These are phyloP conservation scores for Falcaria lacertinaria DNA, from an alignment of 2,888 invertebrate species.

Conservation along the genomic window DNA sequence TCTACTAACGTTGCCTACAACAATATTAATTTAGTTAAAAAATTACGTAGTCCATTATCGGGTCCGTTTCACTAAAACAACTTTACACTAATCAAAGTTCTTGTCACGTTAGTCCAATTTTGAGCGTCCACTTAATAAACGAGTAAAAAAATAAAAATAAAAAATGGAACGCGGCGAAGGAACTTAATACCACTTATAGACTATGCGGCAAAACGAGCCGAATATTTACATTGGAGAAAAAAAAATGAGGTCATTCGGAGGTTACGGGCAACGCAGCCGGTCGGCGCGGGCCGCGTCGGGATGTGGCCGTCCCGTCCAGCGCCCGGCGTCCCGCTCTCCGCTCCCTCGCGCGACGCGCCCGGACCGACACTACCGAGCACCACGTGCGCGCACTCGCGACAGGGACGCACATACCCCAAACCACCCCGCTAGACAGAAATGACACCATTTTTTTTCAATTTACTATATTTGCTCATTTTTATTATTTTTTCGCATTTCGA, in stretches of 20 bases:
- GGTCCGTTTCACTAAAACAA: slow-evolving; percentile 49
- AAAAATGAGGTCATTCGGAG: slow-evolving; percentile 78
- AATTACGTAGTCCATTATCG: slow-evolving; percentile 37
- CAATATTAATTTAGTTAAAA: slow-evolving; percentile 14
- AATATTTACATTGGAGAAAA: slow-evolving; percentile 79
- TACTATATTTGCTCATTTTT: slow-evolving; percentile 77
- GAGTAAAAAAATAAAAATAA: slow-evolving; percentile 35
- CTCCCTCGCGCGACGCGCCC: slow-evolving; percentile 33
- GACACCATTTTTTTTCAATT: slow-evolving; percentile 71
- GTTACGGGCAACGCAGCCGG: slow-evolving; percentile 78
- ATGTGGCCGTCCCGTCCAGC: too few relatives aligned
- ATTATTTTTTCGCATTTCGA: slow-evolving; percentile 80
- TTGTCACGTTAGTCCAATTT: slow-evolving; percentile 47
- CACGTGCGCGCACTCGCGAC: slow-evolving; percentile 70
- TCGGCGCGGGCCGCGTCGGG: slow-evolving; percentile 76
- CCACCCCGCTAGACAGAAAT: slow-evolving; percentile 37
- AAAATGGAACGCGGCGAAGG: slow-evolving; percentile 56
- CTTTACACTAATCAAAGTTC: slow-evolving; percentile 44
- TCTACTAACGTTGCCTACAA: slow-evolving; percentile 29
- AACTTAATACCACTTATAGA: slow-evolving; percentile 78
- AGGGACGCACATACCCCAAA: slow-evolving; percentile 37
- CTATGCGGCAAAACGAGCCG: slow-evolving; percentile 76
- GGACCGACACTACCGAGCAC: slow-evolving; percentile 47
- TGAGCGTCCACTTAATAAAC: slow-evolving; percentile 46
- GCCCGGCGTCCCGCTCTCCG: slow-evolving; percentile 33